These are phyloP conservation scores for Leptoclinus maculatus DNA, from an alignment of 2,797 vertebrate genomes.

Conservation along the genomic window DNA sequence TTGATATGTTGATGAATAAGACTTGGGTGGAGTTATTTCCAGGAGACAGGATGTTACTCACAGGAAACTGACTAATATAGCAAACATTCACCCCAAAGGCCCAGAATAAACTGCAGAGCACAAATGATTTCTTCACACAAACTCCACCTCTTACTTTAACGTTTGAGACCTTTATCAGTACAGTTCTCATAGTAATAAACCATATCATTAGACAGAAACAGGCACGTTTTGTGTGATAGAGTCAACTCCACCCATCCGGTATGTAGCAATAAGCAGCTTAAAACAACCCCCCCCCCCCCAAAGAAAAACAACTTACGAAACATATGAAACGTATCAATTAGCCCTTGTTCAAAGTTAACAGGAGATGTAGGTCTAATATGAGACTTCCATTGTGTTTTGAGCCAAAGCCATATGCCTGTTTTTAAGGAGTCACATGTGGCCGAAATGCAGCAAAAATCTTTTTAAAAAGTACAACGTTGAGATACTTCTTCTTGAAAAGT, in stretches of 20 bases:
- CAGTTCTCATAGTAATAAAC: not conserved
- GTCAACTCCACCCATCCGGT: not conserved
- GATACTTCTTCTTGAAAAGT: not conserved
- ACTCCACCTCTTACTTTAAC: not conserved
- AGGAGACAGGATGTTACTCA: conserved; percentile 23
- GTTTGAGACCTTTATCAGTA: not conserved
- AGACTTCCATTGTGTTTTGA: not conserved
- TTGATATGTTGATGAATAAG: not conserved
- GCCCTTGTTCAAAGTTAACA: conserved; percentile 1
- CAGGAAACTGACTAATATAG: conserved; percentile 9
- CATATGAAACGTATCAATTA: not conserved
- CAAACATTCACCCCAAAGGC: not conserved
- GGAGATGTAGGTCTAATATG: not conserved
- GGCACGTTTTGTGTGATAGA: not conserved
- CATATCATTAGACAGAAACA: not conserved
- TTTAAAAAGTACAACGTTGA: not conserved
- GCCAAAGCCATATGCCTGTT: not conserved
- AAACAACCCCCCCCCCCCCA: not conserved
- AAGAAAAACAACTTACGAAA: not conserved
- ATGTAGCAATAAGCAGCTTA: conserved; percentile 24
- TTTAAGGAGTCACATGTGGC: not conserved
- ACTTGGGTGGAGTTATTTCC: conserved; percentile 7
- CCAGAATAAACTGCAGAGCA: not conserved
- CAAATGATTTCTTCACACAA: not conserved
- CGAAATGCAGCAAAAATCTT: conserved; percentile 2